Base-by-base conservation (phyloP, 2,888 invertebrate species). In the Penaeus monodon region DNA sequence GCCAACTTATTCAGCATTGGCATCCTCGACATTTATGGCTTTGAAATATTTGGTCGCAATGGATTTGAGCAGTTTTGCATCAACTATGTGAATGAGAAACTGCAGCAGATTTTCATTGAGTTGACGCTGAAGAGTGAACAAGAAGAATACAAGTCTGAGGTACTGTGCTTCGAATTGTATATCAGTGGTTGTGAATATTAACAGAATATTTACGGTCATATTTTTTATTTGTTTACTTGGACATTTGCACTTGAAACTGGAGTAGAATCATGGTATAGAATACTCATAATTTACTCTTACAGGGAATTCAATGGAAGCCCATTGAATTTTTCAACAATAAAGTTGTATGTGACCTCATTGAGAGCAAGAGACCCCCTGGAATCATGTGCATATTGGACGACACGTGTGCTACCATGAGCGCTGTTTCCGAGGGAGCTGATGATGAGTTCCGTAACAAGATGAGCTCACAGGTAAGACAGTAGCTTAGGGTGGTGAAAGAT, bases 21-120 rank as follows among this genome's bases (percentile, higher is more conserved):
- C 78, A 95, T 95, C 91, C 92, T 95, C 88, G 95, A 95, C 91
- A 95, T 95, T 91, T 95, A 95, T 91, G 95, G 95, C 2, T 95
- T 95, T 91, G 95, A 95, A 92, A 95, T 95, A 88, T 95, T 95
- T 91, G 93, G 94, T 76, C 93, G 93, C 91, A 95, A 95, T 91
- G 95, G 95, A 33, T 95, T 95, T 92, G 95, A 95, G 91, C 95
- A 95, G 91, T 95, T 95, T 91, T 95, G 95, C 91, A 95, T 95
- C 86, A 95, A 95, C 91, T 95, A 94, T 91, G 95, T 95, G 33
- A 95, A 95, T 91, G 95, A 95, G 92, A 95, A 95, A 91, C 93
- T 95, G 20, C 95, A 95, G 91, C 95, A 95, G 92, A 95, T 95
- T 85, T 95, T 95, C 92, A 95, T 95, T 91, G 95, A 95, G 91